Percentiles rank a stretch among this genome's conserved stretches.
Evolutionary conservation across 2,113 vertebrate genomes (phyloP).

Genomic region (Melanerpes aurifrons): DNA sequence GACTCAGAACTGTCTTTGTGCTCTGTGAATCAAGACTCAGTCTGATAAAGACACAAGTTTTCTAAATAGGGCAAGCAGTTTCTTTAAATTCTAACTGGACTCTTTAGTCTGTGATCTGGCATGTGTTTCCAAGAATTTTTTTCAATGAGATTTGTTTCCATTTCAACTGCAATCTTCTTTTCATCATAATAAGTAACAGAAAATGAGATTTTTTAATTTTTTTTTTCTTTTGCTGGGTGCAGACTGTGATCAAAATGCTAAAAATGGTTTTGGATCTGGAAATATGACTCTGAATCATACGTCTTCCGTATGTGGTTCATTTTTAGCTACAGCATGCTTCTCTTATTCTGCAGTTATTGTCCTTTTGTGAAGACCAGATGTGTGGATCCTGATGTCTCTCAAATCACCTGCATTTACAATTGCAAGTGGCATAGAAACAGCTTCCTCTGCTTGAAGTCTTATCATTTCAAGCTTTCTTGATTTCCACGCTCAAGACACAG

Average conservation of each 20-base stretch:
- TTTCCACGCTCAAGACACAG: background rate
- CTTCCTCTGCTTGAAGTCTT: background rate
- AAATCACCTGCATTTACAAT: conserved; percentile 18
- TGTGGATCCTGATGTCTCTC: background rate
- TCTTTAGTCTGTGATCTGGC: background rate
- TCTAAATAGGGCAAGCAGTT: background rate
- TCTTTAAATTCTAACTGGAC: background rate
- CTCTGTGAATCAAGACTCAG: background rate
- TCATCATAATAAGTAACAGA: background rate
- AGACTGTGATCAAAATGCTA: background rate
- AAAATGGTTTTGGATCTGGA: background rate
- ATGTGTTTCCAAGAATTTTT: background rate
- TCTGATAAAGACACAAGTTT: background rate
- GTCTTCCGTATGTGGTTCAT: background rate
- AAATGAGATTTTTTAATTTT: background rate
- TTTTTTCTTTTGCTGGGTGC: background rate
- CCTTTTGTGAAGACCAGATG: conserved; percentile 27
- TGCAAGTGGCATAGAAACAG: conserved; percentile 21
- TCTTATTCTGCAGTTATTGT: background rate
- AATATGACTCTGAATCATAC: background rate
- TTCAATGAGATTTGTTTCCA: background rate
- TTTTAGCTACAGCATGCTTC: background rate
- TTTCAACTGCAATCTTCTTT: background rate
- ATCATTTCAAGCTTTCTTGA: conserved; percentile 38
- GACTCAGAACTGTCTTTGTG: background rate